Conservation (phyloP, 2,797 vertebrate species). For the Hemibagrus guttatus region DNA sequence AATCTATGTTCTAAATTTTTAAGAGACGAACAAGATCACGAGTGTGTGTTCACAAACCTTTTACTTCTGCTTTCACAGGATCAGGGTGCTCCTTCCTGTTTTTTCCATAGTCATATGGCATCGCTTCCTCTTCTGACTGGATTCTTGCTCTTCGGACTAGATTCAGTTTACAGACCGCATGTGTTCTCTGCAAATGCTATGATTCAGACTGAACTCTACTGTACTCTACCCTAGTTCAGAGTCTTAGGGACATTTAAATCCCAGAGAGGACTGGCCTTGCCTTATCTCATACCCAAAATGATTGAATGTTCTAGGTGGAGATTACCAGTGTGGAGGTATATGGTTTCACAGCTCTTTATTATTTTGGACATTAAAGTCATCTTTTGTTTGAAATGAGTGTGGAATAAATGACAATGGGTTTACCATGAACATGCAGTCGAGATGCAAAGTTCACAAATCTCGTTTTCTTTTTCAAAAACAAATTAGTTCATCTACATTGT, state of each 20-base stretch:
- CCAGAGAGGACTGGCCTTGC: neutral
- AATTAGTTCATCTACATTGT: no score
- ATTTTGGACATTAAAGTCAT: neutral
- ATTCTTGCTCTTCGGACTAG: neutral
- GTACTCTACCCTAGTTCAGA: neutral
- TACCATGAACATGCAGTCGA: neutral
- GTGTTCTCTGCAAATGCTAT: neutral
- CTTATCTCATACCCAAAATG: constrained; percentile 16
- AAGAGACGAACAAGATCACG: neutral
- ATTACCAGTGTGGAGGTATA: neutral
- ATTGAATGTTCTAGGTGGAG: neutral
- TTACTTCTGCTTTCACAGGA: constrained; percentile 66
- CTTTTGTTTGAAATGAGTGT: neutral
- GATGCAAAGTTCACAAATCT: neutral
- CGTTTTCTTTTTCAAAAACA: no score
- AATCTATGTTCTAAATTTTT: neutral
- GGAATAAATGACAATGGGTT: neutral
- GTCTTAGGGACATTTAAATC: neutral
- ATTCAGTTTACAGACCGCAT: neutral
- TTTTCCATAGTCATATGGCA: constrained; percentile 65
- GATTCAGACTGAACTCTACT: neutral
- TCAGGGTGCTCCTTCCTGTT: constrained; percentile 71
- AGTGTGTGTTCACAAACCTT: constrained; percentile 61
- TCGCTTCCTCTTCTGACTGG: constrained; percentile 42
- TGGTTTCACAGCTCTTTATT: neutral